A percentile compares a stretch with the other conserved stretches of the same genome.
Evolutionary conservation across 2,797 vertebrate genomes (phyloP).

Genomic region (Chlorospingus semifuscus): DNA sequence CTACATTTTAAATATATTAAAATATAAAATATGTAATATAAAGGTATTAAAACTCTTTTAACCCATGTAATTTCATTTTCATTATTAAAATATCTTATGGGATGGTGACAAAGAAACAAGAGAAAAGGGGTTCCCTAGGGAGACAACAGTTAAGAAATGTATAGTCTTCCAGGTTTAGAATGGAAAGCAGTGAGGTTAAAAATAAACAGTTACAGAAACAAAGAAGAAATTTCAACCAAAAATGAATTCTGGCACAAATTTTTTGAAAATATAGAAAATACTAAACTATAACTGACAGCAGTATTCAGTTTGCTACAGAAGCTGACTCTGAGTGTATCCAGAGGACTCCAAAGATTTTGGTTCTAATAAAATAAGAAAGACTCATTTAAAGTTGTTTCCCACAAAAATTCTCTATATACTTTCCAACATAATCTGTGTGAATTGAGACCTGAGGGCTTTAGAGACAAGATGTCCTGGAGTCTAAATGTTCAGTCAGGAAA

Average conservation of each 20-base stretch:
- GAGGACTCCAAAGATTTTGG: neutral
- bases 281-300: neutral
- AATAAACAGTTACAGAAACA: neutral
- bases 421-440: neutral
- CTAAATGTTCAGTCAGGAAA: neutral
- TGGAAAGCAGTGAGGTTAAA: neutral
- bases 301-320: neutral
- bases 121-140: neutral
- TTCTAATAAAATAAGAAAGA: neutral
- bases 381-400: neutral
- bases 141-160: neutral
- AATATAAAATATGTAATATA: neutral
- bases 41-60: neutral
- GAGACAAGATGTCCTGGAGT: neutral
- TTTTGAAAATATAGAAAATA: neutral
- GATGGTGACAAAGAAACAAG: neutral
- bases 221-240: neutral
- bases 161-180: neutral
- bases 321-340: neutral
- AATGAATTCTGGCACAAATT: neutral
- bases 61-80: neutral
- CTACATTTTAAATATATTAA: neutral
- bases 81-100: neutral
- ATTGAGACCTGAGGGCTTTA: neutral
- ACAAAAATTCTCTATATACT: neutral